Base-by-base conservation (phyloP, 2,113 vertebrate genomes). In the Taurulus bubalis region DNA sequence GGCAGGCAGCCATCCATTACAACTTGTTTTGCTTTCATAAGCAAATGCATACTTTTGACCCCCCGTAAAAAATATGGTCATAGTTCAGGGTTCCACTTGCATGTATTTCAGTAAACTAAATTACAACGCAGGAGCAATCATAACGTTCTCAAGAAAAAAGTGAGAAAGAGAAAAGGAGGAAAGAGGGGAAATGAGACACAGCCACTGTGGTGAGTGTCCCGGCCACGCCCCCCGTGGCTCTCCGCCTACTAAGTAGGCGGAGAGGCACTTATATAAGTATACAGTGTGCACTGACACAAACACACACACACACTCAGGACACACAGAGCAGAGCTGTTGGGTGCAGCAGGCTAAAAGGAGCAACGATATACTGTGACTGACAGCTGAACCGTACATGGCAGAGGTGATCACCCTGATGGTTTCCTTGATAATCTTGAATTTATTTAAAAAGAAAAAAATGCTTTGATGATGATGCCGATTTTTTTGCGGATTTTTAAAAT, bases 321-420 rank as follows among this genome's bases (percentile, higher is more conserved):
- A 53, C 65, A 76, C 59, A 70, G 49, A 58, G n/a, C 47, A 80
- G 58, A 82, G 28, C 83, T 36, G 32, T 16, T 49, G 11, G 8
- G 8, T 8, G 8, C 40, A 63, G 71, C 45, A 63, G 71, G 80
- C 20, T 7, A 68, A 42, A 32, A 82, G 62, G 51, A 83, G 16
- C 14, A 36, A 32, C 20, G 47, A 69, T 8, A 56, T 26, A 77
- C 1, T 8, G 7, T 20, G 24, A 51, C 36, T 72, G 5, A 74
- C 55, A 78, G 36, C 77, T 53, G 62, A 80, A 78, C 64, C 87
- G 90, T 95, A 90, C 94, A 95, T 96, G 95, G 94, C 94, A 92
- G 92, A 95, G 94, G 94, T 95, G 88, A 95, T 45, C 69, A 89
- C 75, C 79, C 15, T 28, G 3, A 49, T 6, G 58, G 8, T 72